Percentiles rank a stretch among this genome's conserved stretches.
Conservation (phyloP, 2,797 vertebrate genomes). For the Acipenser transmontanus region DNA sequence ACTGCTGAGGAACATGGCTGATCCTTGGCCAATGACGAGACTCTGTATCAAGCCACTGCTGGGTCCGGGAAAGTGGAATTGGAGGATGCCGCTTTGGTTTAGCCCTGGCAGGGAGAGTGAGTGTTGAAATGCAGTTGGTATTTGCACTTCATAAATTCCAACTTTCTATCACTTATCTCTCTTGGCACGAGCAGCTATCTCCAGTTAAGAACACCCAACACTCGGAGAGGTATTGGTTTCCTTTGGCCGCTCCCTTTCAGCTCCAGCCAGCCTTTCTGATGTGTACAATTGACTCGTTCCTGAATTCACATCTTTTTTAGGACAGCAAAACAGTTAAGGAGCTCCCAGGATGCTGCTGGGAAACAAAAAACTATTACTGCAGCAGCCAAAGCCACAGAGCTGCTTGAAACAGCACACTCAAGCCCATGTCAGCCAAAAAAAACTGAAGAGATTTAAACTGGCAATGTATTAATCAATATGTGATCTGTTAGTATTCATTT, state of each 20-base stretch:
- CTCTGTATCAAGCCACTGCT: background rate
- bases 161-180: constrained; percentile 5
- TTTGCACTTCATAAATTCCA: constrained; percentile 20
- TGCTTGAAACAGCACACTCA: background rate
- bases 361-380: background rate
- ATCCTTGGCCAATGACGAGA: background rate
- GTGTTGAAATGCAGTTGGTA: constrained; percentile 12
- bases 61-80: background rate
- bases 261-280: background rate
- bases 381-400: background rate
- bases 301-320: background rate
- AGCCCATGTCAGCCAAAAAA: background rate
- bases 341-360: background rate
- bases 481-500: no score
- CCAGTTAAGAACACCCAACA: constrained; percentile 5
- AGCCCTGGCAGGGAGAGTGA: constrained; percentile 2
- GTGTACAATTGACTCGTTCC: background rate
- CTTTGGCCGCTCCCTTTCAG: constrained; percentile 3
- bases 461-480: no score
- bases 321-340: background rate
- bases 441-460: background rate
- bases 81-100: constrained; percentile 1
- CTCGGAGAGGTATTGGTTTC: background rate
- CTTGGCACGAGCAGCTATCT: background rate
- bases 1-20: no score